phyloP scores from a whole-genome alignment of 2,113 vertebrate species.

The Polyodon spathula region DNA sequence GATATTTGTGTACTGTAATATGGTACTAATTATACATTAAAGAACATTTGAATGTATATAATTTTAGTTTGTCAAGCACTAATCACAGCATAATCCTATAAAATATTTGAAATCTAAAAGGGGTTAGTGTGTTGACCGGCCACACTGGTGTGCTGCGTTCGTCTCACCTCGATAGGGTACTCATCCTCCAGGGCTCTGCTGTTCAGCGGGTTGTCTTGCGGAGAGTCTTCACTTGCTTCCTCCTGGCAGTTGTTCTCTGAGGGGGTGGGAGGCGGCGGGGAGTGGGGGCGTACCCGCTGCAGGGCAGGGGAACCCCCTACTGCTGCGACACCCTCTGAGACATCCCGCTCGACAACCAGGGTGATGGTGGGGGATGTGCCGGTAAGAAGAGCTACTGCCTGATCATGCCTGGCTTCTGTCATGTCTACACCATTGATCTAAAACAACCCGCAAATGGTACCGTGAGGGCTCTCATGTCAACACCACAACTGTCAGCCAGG shows the following conservation, averaged over 20 bases:
- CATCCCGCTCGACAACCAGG: conserved; percentile 84
- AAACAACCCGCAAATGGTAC: conserved; percentile 50
- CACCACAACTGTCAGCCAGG: too few relatives aligned
- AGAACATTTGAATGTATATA: too few relatives aligned
- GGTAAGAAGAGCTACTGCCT: conserved; percentile 94
- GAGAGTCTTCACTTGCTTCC: conserved; percentile 22
- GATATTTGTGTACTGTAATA: too few relatives aligned
- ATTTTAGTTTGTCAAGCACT: too few relatives aligned
- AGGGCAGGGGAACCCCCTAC: conserved; percentile 35
- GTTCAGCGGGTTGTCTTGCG: conserved; percentile 42
- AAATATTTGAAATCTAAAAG: too few relatives aligned
- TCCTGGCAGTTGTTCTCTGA: conserved; percentile 47
- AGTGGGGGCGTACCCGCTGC: conserved; percentile 55
- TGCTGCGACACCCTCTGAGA: conserved; percentile 26
- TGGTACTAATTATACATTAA: too few relatives aligned
- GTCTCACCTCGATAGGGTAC: conserved; percentile 91
- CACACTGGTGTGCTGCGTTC: too few relatives aligned
- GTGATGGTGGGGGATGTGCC: conserved; percentile 86
- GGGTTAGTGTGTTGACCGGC: too few relatives aligned
- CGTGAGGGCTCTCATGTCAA: conserved; percentile 22
- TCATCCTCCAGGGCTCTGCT: conserved; percentile 64
- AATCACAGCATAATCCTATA: too few relatives aligned
- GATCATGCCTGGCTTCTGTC: conserved; percentile 97
- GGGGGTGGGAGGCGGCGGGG: conserved; percentile 32
- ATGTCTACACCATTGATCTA: conserved; percentile 99